phyloP scores from a whole-genome alignment of 2,113 vertebrate species.

The Danionella cerebrum region DNA sequence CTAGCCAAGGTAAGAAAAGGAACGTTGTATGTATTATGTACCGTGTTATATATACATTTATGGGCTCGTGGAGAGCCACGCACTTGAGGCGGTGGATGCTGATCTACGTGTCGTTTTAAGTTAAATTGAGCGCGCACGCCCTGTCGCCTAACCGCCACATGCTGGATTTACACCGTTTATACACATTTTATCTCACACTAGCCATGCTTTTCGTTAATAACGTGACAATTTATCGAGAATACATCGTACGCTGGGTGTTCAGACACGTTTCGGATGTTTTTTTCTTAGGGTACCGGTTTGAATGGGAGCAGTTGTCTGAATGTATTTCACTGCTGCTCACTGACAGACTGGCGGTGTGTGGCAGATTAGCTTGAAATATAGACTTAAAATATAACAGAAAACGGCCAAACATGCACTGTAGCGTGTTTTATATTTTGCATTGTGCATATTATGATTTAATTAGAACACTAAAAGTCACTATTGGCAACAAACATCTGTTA shows the following conservation, averaged over 20 bases:
- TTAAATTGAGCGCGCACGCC: background rate
- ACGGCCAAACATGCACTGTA: no score
- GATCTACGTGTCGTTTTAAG: background rate
- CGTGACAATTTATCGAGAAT: background rate
- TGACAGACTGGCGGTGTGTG: no score
- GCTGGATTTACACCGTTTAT: no score
- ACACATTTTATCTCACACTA: no score
- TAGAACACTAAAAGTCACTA: no score
- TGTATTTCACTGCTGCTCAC: background rate
- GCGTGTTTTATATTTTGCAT: no score
- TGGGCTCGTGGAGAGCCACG: background rate
- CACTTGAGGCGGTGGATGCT: background rate
- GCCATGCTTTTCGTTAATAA: no score
- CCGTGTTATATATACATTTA: background rate
- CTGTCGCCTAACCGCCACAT: no score
- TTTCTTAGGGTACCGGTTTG: background rate
- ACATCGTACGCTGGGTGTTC: background rate
- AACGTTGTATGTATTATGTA: background rate
- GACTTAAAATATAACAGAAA: no score
- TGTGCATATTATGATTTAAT: no score
- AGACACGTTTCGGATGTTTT: background rate
- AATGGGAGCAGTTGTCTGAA: background rate
- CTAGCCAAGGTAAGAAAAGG: constrained; percentile 48
- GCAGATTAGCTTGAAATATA: no score
- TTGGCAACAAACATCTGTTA: no score